These are phyloP conservation scores for Amblyteles armatorius DNA, from an alignment of 2,888 invertebrate genomes.

Conservation along the genomic window DNA sequence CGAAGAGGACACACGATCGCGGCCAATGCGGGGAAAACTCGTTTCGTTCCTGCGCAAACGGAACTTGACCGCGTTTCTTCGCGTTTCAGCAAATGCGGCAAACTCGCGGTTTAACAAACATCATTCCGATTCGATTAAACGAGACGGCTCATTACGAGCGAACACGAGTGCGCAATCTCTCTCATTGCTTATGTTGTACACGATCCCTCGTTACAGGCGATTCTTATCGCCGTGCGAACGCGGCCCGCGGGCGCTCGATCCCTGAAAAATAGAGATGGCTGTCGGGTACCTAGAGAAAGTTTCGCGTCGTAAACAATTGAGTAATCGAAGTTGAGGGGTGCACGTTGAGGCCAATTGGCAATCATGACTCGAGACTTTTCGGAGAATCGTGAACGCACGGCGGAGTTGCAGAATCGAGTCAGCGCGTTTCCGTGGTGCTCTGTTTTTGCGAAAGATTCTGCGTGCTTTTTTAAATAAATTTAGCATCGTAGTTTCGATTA, in stretches of 20 bases:
- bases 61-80: slow-evolving; percentile 35
- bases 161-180: slow-evolving; percentile 24
- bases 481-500: no score
- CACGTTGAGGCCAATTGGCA: background rate
- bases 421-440: background rate
- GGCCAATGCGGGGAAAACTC: background rate
- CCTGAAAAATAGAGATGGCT: background rate
- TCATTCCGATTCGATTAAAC: slow-evolving; percentile 24
- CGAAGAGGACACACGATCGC: slow-evolving; percentile 5
- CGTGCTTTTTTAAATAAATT: no score
- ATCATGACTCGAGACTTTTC: background rate
- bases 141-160: slow-evolving; percentile 11
- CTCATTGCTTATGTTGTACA: slow-evolving; percentile 23
- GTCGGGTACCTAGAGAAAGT: slow-evolving; percentile 3
- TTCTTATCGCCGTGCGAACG: slow-evolving; percentile 22
- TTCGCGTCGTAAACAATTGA: background rate
- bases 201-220: slow-evolving; percentile 2
- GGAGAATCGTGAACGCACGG: background rate
- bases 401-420: background rate
- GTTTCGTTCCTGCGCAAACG: slow-evolving; percentile 10
- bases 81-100: slow-evolving; percentile 12
- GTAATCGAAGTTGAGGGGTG: background rate
- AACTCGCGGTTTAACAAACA: background rate
- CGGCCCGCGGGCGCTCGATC: background rate
- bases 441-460: background rate